phyloP scores from a whole-genome alignment of 2,797 vertebrate genomes.

The Falco biarmicus region DNA sequence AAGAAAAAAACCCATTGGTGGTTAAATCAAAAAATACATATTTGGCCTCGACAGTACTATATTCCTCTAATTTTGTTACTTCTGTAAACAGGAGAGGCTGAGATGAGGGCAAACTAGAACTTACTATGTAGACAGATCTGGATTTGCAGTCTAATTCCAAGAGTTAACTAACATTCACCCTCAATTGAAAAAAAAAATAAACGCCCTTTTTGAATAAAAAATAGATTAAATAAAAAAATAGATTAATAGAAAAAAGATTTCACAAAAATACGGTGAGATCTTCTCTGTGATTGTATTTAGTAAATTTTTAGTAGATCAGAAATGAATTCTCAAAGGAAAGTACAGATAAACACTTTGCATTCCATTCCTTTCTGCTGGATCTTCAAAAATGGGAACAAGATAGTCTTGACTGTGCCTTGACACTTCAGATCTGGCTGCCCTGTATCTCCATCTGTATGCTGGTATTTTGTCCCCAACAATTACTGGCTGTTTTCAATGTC shows the following conservation, averaged over 20 bases:
- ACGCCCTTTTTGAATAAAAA: neutral
- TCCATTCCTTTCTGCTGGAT: slow-evolving; percentile 42
- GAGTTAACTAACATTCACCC: neutral
- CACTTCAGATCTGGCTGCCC: slow-evolving; percentile 20
- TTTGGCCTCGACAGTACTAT: neutral
- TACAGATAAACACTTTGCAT: slow-evolving; percentile 25
- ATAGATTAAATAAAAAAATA: too few relatives aligned
- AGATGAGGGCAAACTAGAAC: neutral
- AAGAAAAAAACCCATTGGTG: neutral
- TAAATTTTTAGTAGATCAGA: neutral
- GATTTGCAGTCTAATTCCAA: neutral
- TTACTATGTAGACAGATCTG: neutral
- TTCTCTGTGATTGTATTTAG: neutral
- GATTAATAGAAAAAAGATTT: neutral
- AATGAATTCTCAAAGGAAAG: slow-evolving; percentile 4
- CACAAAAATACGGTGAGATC: neutral
- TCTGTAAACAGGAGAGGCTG: neutral
- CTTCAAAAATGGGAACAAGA: slow-evolving; percentile 59
- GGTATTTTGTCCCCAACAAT: slow-evolving; percentile 16
- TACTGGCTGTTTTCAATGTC: neutral
- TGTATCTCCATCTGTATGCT: neutral
- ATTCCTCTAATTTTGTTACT: neutral
- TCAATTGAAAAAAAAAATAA: too few relatives aligned
- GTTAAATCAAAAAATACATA: neutral
- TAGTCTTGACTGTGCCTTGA: slow-evolving; percentile 38